These are phyloP conservation scores for Dryadula phaetusa DNA, from an alignment of 2,888 invertebrate genomes.

Conservation along the genomic window DNA sequence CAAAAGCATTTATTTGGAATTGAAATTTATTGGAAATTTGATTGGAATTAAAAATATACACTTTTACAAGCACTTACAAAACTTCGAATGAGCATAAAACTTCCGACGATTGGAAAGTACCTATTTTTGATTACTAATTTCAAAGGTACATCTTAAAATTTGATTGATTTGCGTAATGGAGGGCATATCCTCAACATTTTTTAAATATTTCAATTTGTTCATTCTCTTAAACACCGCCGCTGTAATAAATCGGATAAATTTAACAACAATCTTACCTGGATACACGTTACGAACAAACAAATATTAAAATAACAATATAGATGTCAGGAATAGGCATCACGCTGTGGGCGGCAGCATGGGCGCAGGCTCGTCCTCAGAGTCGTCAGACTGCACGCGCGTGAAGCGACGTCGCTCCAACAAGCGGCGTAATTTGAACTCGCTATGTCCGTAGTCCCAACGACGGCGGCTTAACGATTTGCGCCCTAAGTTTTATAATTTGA, in stretches of 20 bases:
- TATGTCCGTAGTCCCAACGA: slow-evolving; percentile 79
- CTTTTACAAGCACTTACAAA: too few relatives aligned
- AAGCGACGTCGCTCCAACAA: slow-evolving; percentile 86
- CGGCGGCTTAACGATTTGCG: slow-evolving; percentile 73
- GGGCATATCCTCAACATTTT: too few relatives aligned
- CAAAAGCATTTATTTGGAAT: too few relatives aligned
- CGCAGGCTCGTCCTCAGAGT: slow-evolving; percentile 87
- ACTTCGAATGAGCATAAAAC: too few relatives aligned
- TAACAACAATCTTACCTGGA: neutral
- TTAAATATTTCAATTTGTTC: too few relatives aligned
- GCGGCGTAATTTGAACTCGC: slow-evolving; percentile 86
- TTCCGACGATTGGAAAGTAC: too few relatives aligned
- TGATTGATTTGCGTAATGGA: too few relatives aligned
- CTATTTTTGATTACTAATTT: too few relatives aligned
- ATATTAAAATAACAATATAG: slow-evolving; percentile 2
- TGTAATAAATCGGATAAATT: neutral
- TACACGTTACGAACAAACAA: slow-evolving; percentile 2
- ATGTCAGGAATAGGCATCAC: slow-evolving; percentile 33
- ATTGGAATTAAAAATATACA: too few relatives aligned
- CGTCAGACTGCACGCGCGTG: slow-evolving; percentile 87
- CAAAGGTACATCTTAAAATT: too few relatives aligned
- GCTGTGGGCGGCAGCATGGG: slow-evolving; percentile 74
- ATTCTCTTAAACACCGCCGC: slow-evolving; percentile 4
- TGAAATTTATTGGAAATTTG: too few relatives aligned
- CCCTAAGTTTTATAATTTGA: slow-evolving; percentile 54